Base-by-base conservation (phyloP, 2,797 vertebrate genomes). In the Dryobates pubescens region DNA sequence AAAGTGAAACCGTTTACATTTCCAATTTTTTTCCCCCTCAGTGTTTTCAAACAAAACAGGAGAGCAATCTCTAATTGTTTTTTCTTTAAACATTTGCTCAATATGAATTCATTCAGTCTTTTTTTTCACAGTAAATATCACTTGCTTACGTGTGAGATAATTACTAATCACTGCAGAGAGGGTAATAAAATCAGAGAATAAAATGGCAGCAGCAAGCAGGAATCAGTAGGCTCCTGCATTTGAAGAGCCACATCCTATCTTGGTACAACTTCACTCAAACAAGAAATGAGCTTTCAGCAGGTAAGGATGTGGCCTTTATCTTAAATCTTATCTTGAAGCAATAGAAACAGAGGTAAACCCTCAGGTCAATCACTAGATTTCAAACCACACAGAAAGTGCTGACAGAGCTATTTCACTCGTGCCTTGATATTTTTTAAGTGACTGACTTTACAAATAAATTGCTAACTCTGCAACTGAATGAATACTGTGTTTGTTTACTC, bases 391-490 rank as follows among this genome's bases (percentile, higher is more conserved):
- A 43, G 20, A 38, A 90, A 90, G 41, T 53, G 83, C 86, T 89
- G 85, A 89, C 47, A 75, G 62, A 80, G 76, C 11, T 77, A 10
- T 87, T 84, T 84, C 10, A 77, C 83, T 85, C 62, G 64, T 71
- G 54, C 32, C 13, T 75, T 36, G 1, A 2, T 78, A 76, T 87
- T 94, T 95, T 85, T 78, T 90, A 78, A 78, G 74, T n/a, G 75
- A 78, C 43, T 38, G 78, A 83, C 82, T 90, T 91, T 41, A 75
- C 80, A 89, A 92, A 85, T 90, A 85, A 88, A 87, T 56, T 91
- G 90, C 93, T 86, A 95, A 80, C 89, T 76, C 77, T 38, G 82
- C 88, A 95, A 29, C 73, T 75, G 78, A 56, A 63, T 19, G 22
- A 83, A 90, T 71, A 85, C 27, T 1, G 22, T 57, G 71, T 79